These are phyloP conservation scores for Catotricha subobsoleta DNA, from an alignment of 2,888 invertebrate species.

Conservation along the genomic window DNA sequence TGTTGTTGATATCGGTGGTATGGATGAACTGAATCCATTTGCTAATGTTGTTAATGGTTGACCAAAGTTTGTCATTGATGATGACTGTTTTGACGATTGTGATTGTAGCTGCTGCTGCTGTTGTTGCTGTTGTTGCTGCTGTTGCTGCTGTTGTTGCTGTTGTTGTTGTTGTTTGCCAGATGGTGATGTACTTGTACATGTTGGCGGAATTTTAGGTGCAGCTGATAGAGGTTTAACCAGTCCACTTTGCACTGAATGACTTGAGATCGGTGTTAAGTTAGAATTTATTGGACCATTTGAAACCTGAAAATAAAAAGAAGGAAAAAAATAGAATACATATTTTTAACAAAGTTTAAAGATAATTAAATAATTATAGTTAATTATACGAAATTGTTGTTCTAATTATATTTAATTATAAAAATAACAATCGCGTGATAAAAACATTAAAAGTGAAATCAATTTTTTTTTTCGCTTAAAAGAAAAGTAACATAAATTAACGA, in stretches of 20 bases:
- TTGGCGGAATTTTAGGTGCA: conserved; percentile 15
- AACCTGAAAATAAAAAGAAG: conserved; percentile 16
- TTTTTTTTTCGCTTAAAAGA: too few relatives aligned
- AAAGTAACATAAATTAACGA: too few relatives aligned
- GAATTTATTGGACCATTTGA: conserved; percentile 23
- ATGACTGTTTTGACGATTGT: background rate
- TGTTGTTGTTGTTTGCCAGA: conserved; percentile 2
- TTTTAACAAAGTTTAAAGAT: too few relatives aligned
- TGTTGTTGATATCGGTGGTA: conserved; percentile 16
- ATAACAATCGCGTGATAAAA: too few relatives aligned
- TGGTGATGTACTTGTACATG: conserved; percentile 16
- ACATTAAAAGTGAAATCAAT: too few relatives aligned
- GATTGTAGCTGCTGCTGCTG: background rate
- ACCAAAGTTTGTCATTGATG: background rate
- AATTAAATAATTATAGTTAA: too few relatives aligned
- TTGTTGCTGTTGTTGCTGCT: too few relatives aligned
- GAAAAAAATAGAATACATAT: background rate
- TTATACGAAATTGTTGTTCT: too few relatives aligned
- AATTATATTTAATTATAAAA: too few relatives aligned
- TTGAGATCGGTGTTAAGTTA: conserved; percentile 19
- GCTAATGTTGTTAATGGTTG: conserved; percentile 18
- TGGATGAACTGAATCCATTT: conserved; percentile 18
- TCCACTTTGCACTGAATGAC: conserved; percentile 26
- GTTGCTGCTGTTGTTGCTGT: background rate
- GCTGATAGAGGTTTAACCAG: conserved; percentile 25